Conservation (phyloP, 2,797 vertebrate genomes). For the Sebastiscus tertius region DNA sequence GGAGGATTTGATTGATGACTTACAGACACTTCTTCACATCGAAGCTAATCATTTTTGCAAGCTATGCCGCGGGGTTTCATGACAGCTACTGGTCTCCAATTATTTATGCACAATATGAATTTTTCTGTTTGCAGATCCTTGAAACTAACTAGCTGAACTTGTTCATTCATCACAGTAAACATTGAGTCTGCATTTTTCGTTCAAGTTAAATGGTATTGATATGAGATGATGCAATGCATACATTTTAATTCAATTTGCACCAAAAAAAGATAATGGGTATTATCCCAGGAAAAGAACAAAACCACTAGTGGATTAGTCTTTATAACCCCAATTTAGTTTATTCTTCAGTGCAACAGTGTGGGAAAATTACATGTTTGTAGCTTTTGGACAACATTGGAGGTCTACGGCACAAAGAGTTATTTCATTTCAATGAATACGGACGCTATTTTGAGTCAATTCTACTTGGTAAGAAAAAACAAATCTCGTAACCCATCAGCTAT, state of each 20-base stretch:
- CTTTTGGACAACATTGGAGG: too few species aligned
- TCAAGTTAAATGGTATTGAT: not conserved
- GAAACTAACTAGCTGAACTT: not conserved
- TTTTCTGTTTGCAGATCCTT: not conserved
- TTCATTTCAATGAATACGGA: not conserved
- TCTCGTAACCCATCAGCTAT: too few species aligned
- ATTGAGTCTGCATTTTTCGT: not conserved
- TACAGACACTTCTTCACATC: not conserved
- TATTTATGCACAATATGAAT: not conserved
- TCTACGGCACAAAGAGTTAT: not conserved
- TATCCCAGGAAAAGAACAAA: not conserved
- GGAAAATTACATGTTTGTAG: too few species aligned
- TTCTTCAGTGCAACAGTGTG: not conserved
- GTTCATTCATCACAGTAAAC: not conserved
- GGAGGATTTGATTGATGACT: not conserved
- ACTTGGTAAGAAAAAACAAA: not conserved
- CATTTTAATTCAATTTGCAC: not conserved
- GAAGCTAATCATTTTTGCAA: not conserved
- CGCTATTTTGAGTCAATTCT: not conserved
- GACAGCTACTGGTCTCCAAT: not conserved
- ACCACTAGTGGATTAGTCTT: not conserved
- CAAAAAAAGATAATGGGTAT: not conserved
- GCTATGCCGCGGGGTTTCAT: not conserved
- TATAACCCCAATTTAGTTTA: not conserved
- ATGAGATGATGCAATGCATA: not conserved